These are phyloP conservation scores for Aproaerema taeniolella DNA, from an alignment of 2,888 invertebrate species.

Conservation along the genomic window DNA sequence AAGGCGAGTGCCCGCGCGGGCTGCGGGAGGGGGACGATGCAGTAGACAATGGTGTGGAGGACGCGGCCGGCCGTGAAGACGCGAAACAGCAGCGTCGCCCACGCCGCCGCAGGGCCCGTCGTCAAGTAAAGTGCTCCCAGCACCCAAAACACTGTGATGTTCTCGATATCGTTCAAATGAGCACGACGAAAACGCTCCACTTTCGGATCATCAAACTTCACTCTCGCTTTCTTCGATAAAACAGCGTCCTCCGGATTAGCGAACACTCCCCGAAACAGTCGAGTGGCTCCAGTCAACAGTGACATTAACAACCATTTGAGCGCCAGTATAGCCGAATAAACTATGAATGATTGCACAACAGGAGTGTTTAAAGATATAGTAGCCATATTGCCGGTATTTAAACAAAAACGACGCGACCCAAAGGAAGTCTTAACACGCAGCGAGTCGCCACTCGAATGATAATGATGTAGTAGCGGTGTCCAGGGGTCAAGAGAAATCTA, in stretches of 20 bases:
- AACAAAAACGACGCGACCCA: too few relatives aligned
- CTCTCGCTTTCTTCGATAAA: conserved; percentile 37
- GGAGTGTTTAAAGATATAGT: conserved; percentile 35
- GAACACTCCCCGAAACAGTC: conserved; percentile 40
- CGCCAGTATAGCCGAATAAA: conserved; percentile 52
- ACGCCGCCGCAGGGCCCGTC: conserved; percentile 68
- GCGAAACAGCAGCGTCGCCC: conserved; percentile 58
- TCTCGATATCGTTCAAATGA: conserved; percentile 85
- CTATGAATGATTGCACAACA: conserved; percentile 51
- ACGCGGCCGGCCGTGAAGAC: conserved; percentile 74
- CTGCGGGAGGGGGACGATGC: conserved; percentile 78
- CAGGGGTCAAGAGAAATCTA: too few relatives aligned
- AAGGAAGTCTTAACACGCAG: too few relatives aligned
- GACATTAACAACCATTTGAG: conserved; percentile 45
- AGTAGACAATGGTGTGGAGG: conserved; percentile 81
- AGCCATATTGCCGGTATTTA: conserved; percentile 28
- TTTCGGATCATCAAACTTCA: conserved; percentile 49
- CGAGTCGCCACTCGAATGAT: too few relatives aligned
- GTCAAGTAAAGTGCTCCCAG: conserved; percentile 78
- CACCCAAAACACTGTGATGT: conserved; percentile 81
- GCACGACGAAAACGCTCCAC: conserved; percentile 70
- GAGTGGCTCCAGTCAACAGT: conserved; percentile 36
- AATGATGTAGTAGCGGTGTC: too few relatives aligned
- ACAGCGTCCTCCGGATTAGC: conserved; percentile 56
- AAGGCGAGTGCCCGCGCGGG: conserved; percentile 61